These are phyloP conservation scores for Siderastrea siderea DNA, from an alignment of 92 coral and sea anemone species.

Conservation along the genomic window DNA sequence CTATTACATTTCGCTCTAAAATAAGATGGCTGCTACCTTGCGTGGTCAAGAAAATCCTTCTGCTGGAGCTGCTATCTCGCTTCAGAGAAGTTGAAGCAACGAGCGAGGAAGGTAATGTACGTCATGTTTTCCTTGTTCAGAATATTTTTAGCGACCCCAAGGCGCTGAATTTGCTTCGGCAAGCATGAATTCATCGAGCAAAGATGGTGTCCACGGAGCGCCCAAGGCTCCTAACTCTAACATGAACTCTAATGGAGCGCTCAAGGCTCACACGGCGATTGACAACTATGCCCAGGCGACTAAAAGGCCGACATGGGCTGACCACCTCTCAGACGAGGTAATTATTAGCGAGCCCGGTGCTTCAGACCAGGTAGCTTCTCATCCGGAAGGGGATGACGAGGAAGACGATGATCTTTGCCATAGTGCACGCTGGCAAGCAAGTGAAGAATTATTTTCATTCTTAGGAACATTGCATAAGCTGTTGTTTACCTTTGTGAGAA, in stretches of 20 bases:
- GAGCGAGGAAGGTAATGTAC: background rate
- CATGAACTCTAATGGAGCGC: background rate
- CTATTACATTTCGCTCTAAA: background rate
- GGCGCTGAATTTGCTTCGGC: background rate
- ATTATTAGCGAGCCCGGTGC: background rate
- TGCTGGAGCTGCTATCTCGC: background rate
- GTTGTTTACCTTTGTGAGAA: background rate
- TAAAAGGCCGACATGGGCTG: slow-evolving; percentile 1
- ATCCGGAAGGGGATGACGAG: background rate
- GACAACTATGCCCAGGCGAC: slow-evolving; percentile 10
- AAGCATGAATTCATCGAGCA: background rate
- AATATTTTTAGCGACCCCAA: background rate
- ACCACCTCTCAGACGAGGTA: background rate
- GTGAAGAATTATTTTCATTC: background rate
- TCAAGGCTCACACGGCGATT: slow-evolving; percentile 6
- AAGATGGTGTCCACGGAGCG: slow-evolving; percentile 8
- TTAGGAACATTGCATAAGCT: background rate
- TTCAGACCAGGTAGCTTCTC: background rate
- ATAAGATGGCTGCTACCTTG: background rate
- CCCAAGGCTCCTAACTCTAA: background rate
- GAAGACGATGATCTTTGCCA: background rate
- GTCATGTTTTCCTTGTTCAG: background rate
- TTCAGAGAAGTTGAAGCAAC: background rate
- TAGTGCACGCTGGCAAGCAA: background rate
- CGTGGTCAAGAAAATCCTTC: background rate